Percentiles rank a stretch among this genome's conserved stretches.
phyloP scores from a whole-genome alignment of 2,888 invertebrate genomes.

The Leucophora obtusa region DNA sequence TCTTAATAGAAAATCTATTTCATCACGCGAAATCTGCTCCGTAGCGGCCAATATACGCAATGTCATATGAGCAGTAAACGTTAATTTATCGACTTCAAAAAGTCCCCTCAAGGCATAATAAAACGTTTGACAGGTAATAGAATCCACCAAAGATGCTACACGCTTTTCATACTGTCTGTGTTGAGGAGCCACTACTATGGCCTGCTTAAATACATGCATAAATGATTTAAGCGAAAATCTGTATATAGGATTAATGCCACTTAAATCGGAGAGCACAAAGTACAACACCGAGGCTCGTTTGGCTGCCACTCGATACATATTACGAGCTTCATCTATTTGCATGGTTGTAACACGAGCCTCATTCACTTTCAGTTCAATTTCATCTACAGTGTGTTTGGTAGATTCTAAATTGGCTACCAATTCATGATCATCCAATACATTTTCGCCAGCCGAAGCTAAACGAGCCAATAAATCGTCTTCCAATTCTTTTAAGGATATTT shows the following conservation, averaged over 20 bases:
- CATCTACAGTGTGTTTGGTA: conserved; percentile 94
- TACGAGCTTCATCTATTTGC: conserved; percentile 94
- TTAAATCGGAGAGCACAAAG: conserved; percentile 94
- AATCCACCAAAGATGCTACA: conserved; percentile 88
- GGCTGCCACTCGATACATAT: conserved; percentile 92
- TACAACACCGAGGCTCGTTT: conserved; percentile 93
- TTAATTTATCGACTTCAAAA: conserved; percentile 95
- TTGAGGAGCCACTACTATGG: conserved; percentile 85
- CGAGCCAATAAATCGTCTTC: conserved; percentile 94
- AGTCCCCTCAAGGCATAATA: conserved; percentile 93
- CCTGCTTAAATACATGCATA: conserved; percentile 93
- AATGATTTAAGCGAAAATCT: conserved; percentile 97
- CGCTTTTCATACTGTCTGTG: conserved; percentile 85
- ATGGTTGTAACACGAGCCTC: conserved; percentile 93
- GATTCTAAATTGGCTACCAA: conserved; percentile 95
- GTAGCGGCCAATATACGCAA: conserved; percentile 81
- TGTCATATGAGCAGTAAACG: conserved; percentile 92
- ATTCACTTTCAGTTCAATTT: conserved; percentile 91
- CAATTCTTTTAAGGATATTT: conserved; percentile 92
- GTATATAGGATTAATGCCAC: conserved; percentile 96
- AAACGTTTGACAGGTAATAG: conserved; percentile 91
- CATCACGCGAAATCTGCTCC: conserved; percentile 84
- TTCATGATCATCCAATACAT: conserved; percentile 93
- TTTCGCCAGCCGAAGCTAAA: conserved; percentile 93
- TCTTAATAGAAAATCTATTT: conserved; percentile 92